phyloP scores from a whole-genome alignment of 1,140 invertebrate species.

The Caenorhabditis inopinata region DNA sequence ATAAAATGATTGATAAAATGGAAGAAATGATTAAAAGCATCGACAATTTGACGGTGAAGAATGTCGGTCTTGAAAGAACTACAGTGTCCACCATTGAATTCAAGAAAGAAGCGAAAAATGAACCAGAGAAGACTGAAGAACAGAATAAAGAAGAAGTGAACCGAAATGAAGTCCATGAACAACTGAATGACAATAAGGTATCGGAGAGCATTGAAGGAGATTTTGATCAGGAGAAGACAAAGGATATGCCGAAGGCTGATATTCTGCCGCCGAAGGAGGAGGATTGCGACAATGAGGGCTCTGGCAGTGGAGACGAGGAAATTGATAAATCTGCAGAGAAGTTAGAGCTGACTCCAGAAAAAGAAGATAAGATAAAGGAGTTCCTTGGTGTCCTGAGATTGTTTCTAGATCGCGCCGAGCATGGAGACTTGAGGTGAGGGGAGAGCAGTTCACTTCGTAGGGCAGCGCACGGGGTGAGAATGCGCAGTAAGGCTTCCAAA shows the following conservation, averaged over 20 bases:
- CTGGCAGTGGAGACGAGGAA: neutral
- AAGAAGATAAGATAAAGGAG: constrained; percentile 16
- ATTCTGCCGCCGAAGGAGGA: constrained; percentile 4
- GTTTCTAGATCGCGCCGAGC: neutral
- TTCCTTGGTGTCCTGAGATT: neutral
- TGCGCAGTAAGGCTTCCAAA: too few species aligned
- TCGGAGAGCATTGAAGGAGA: constrained; percentile 15
- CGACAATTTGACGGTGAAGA: neutral
- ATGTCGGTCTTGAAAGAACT: neutral
- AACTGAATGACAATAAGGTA: constrained; percentile 17
- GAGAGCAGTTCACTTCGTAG: too few species aligned
- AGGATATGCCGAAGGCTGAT: constrained; percentile 18
- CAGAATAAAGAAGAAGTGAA: neutral
- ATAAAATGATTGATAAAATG: constrained; percentile 28
- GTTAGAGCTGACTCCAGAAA: neutral
- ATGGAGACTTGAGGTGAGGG: neutral
- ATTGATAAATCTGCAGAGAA: neutral
- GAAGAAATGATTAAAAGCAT: constrained; percentile 26
- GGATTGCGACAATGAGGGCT: neutral
- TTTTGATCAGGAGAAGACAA: neutral
- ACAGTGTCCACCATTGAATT: neutral
- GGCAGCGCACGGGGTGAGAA: too few species aligned
- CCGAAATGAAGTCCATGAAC: neutral
- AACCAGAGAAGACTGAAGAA: neutral
- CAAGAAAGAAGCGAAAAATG: neutral